Evolutionary conservation across 2,113 vertebrate species (phyloP).

Genomic region (Micromys minutus): DNA sequence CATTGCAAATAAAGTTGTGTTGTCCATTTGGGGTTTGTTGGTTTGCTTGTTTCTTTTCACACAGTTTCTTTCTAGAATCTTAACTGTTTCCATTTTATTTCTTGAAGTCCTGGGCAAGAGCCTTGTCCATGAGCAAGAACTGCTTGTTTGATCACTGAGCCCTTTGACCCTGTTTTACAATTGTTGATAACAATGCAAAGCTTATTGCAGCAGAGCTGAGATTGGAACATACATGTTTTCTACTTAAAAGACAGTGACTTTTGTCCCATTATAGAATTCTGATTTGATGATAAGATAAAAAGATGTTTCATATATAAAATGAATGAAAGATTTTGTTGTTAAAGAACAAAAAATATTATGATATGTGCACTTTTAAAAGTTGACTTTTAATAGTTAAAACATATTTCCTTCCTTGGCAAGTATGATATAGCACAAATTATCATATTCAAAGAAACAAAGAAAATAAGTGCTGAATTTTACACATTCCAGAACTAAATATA

Average conservation of each 20-base stretch:
- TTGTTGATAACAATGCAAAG: background rate
- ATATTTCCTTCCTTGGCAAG: background rate
- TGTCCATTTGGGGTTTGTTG: background rate
- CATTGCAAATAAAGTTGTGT: background rate
- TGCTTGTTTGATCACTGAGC: background rate
- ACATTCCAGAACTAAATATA: slow-evolving; percentile 14
- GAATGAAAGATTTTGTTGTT: background rate
- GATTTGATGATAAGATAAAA: background rate
- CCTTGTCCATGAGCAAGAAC: background rate
- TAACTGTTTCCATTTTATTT: background rate
- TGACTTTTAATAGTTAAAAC: slow-evolving; percentile 7
- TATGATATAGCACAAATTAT: background rate
- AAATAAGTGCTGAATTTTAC: background rate
- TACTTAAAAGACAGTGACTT: background rate
- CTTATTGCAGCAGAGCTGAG: background rate
- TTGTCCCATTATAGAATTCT: background rate
- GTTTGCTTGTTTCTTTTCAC: background rate
- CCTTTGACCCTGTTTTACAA: background rate
- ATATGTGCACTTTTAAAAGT: background rate
- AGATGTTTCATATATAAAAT: background rate
- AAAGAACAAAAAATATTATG: background rate
- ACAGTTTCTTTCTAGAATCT: background rate
- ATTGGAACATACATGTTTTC: background rate
- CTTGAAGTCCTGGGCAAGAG: rapidly evolving
- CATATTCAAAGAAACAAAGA: background rate